Evolutionary conservation across 2,888 invertebrate species (phyloP).

Genomic region (Plagodis dolabraria): DNA sequence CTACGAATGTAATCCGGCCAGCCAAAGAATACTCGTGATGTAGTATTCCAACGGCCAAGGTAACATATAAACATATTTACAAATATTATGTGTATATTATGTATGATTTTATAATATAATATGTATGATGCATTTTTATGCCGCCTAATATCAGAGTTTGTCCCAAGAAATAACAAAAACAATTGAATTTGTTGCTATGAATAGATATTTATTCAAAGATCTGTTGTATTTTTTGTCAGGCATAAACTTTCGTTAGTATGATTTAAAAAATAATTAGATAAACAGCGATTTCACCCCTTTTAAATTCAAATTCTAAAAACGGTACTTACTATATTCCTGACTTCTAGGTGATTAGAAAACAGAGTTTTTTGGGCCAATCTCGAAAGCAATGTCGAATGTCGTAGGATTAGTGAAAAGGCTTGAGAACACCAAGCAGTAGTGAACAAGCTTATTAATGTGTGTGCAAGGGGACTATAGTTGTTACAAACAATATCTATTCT

Average conservation of each 20-base stretch:
- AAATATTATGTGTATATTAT: conserved; percentile 38
- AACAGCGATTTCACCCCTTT: too few relatives aligned
- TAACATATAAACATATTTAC: conserved; percentile 55
- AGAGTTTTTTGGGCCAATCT: conserved; percentile 32
- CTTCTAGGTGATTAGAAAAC: not conserved
- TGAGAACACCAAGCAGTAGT: conserved; percentile 19
- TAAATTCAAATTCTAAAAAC: too few relatives aligned
- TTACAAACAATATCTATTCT: conserved; percentile 17
- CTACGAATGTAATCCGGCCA: conserved; percentile 52
- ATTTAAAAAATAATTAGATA: too few relatives aligned
- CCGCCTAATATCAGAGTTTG: conserved; percentile 28
- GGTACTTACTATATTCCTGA: too few relatives aligned
- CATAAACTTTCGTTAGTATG: too few relatives aligned
- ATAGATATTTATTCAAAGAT: too few relatives aligned
- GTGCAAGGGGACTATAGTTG: conserved; percentile 24
- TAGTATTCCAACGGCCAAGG: conserved; percentile 77
- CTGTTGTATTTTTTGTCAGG: too few relatives aligned
- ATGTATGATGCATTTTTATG: conserved; percentile 33
- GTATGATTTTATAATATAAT: conserved; percentile 31
- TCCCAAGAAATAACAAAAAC: conserved; percentile 27
- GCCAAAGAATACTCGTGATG: conserved; percentile 74
- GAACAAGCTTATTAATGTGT: conserved; percentile 32
- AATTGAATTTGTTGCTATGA: too few relatives aligned
- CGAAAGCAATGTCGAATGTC: conserved; percentile 12
- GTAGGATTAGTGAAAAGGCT: conserved; percentile 22